Evolutionary conservation across 2,113 vertebrate genomes (phyloP).

Genomic region (Labeo catla): DNA sequence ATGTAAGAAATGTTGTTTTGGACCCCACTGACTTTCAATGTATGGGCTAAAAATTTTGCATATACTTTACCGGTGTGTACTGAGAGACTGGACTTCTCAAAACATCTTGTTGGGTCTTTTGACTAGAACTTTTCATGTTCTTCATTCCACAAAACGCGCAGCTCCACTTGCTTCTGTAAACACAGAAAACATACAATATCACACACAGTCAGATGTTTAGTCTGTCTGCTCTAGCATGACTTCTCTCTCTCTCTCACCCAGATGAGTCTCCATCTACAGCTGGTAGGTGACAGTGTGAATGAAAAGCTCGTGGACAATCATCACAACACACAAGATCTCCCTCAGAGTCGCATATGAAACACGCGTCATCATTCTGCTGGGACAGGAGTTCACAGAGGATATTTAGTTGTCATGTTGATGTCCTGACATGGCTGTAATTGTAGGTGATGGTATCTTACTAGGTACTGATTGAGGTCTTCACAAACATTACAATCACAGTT

Average conservation of each 20-base stretch:
- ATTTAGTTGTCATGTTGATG: neutral
- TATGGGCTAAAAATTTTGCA: neutral
- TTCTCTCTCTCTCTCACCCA: constrained; percentile 43
- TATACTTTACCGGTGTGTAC: neutral
- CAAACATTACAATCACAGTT: constrained; percentile 41
- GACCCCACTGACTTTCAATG: neutral
- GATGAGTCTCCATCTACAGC: neutral
- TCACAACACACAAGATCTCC: constrained; percentile 68
- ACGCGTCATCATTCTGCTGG: constrained; percentile 73
- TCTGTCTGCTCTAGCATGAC: neutral
- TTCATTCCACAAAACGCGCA: constrained; percentile 15
- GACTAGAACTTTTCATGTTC: neutral
- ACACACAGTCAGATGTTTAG: neutral
- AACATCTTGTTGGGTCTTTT: neutral
- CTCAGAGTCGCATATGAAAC: constrained; percentile 63
- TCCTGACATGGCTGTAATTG: neutral
- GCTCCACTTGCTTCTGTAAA: neutral
- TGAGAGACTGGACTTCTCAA: constrained; percentile 13
- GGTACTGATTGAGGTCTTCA: neutral
- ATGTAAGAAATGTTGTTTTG: neutral
- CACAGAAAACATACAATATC: neutral
- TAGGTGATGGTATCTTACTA: constrained; percentile 16
- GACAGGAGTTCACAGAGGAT: neutral
- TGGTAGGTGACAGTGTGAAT: constrained; percentile 74
- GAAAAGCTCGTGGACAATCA: constrained; percentile 73